phyloP scores from a whole-genome alignment of 2,113 vertebrate species.

The Oreocharis arfaki region DNA sequence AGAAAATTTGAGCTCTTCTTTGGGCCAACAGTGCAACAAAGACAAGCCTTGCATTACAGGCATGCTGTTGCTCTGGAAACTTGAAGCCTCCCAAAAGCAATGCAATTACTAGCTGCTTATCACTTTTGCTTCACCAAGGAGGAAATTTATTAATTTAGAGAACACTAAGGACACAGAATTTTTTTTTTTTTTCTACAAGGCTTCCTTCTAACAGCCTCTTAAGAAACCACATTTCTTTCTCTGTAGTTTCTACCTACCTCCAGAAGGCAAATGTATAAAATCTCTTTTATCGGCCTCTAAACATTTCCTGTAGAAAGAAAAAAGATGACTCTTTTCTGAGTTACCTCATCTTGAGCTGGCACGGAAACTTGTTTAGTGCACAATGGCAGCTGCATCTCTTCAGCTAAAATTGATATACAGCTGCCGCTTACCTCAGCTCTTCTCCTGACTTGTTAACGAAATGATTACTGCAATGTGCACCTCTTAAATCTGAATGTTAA shows the following conservation, averaged over 20 bases:
- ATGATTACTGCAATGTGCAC: neutral
- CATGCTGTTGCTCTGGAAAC: slow-evolving; percentile 33
- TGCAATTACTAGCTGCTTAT: slow-evolving; percentile 41
- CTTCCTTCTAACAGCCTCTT: neutral
- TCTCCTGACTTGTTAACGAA: slow-evolving; percentile 5
- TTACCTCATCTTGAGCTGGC: neutral
- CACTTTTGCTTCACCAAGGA: slow-evolving; percentile 1
- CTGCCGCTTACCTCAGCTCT: neutral
- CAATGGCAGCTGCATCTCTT: neutral
- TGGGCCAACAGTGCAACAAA: slow-evolving; percentile 24
- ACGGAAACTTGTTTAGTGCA: neutral
- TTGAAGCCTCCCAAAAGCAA: slow-evolving; percentile 12
- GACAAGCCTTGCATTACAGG: neutral
- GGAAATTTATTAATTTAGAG: neutral
- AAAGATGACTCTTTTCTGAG: neutral
- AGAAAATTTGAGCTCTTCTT: slow-evolving; percentile 15
- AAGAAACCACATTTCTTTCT: neutral
- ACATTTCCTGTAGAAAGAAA: neutral
- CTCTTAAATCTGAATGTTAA: neutral
- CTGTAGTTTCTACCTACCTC: neutral
- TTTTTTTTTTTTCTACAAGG: neutral
- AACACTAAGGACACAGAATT: neutral
- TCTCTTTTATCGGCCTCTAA: neutral
- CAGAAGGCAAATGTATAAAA: neutral
- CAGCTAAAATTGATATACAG: neutral